Evolutionary conservation across 2,888 invertebrate species (phyloP).

Genomic region (Conomelus anceps): DNA sequence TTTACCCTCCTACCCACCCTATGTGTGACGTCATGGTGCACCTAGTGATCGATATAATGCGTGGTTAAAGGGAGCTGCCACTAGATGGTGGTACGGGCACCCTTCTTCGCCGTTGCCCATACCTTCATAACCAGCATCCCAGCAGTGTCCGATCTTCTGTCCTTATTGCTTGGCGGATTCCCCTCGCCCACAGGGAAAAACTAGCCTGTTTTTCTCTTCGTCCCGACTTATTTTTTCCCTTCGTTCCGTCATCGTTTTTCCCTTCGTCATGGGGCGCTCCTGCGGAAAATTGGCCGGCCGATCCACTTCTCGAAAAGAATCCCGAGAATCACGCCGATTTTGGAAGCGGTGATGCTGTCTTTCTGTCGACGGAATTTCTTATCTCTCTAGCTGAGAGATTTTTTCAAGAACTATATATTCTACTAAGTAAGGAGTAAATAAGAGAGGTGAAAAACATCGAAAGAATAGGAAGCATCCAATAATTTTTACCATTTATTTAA

Average conservation of each 20-base stretch:
- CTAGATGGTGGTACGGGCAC: neutral
- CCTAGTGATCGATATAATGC: neutral
- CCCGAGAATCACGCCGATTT: neutral
- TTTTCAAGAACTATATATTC: neutral
- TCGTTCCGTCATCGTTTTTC: too few species aligned
- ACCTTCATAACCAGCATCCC: neutral
- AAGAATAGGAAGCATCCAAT: too few species aligned
- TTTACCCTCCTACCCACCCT: neutral
- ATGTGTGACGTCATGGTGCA: neutral
- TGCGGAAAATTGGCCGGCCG: neutral
- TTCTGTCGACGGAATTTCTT: neutral
- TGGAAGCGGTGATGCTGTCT: neutral
- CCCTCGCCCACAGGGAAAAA: neutral
- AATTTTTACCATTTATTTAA: too few species aligned
- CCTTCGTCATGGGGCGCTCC: neutral
- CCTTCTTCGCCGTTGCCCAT: neutral
- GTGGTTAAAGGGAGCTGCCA: neutral
- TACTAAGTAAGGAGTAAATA: neutral
- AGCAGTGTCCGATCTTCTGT: neutral
- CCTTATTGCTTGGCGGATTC: neutral
- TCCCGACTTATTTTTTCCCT: too few species aligned
- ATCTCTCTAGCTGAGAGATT: neutral
- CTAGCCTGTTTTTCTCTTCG: neutral
- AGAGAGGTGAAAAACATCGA: too few species aligned
- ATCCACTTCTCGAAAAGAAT: neutral